Conservation (phyloP, 2,113 vertebrate species). For the Drymodes brunneopygia region DNA sequence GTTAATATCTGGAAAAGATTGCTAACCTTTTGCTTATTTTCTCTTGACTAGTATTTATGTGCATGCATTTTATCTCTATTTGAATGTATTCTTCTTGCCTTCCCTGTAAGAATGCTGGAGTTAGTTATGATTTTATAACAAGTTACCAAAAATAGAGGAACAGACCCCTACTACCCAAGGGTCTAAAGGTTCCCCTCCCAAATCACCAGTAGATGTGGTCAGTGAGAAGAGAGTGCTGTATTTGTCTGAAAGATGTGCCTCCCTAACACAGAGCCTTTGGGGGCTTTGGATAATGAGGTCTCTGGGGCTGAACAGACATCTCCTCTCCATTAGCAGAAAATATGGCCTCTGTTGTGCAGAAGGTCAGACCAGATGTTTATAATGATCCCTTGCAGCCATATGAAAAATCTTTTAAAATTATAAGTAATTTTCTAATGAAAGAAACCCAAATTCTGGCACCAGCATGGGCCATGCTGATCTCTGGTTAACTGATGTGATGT, state of each 20-base stretch:
- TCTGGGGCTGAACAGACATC: slow-evolving; percentile 40
- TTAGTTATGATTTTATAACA: neutral
- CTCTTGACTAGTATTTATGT: neutral
- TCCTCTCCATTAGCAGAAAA: slow-evolving; percentile 50
- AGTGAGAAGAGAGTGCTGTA: neutral
- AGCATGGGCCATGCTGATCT: neutral
- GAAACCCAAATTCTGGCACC: neutral
- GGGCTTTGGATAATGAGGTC: slow-evolving; percentile 45
- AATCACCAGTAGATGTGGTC: neutral
- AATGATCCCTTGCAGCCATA: slow-evolving; percentile 43
- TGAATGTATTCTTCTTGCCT: neutral
- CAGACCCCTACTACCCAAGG: neutral
- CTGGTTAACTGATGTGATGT: neutral
- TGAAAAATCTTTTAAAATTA: slow-evolving; percentile 7
- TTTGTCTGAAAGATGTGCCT: slow-evolving; percentile 3
- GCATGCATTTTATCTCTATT: neutral
- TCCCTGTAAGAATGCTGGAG: neutral
- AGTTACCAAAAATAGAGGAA: neutral
- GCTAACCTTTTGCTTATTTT: neutral
- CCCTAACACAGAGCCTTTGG: neutral
- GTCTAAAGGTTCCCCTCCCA: neutral
- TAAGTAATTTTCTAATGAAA: slow-evolving; percentile 23
- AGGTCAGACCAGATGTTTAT: slow-evolving; percentile 45
- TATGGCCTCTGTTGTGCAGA: slow-evolving; percentile 15
- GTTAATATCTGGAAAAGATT: neutral